Evolutionary conservation across 64 coral and sea anemone genomes (phyloP).

Genomic region (Pocillopora damicornis): DNA sequence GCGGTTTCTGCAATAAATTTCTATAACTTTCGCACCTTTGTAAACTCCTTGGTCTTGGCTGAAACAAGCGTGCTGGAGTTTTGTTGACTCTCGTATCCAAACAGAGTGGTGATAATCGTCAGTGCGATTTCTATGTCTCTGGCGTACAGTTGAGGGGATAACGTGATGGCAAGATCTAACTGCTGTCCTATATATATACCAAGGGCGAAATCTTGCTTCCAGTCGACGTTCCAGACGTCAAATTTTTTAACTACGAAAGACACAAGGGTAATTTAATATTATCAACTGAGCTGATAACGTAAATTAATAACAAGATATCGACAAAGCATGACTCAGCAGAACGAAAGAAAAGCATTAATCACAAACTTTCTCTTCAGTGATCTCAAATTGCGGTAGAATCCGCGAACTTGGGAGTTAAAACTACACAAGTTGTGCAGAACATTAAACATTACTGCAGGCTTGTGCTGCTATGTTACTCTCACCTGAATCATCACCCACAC

Average conservation of each 20-base stretch:
- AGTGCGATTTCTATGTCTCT: conserved; percentile 80
- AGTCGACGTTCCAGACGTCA: conserved; percentile 53
- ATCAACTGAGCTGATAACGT: too few relatives aligned
- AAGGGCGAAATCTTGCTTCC: conserved; percentile 72
- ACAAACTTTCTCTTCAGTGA: too few relatives aligned
- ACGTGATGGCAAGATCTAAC: conserved; percentile 64
- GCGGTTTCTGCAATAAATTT: neutral
- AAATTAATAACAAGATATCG: too few relatives aligned
- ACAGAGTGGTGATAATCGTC: conserved; percentile 64
- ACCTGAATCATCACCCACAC: too few relatives aligned
- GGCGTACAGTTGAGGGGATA: conserved; percentile 73
- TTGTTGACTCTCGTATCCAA: conserved; percentile 88
- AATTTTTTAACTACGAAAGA: conserved; percentile 56
- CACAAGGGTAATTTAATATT: too few relatives aligned
- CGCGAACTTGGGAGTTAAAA: too few relatives aligned
- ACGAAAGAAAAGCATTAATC: neutral
- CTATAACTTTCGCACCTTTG: conserved; percentile 41
- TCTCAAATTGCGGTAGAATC: too few relatives aligned
- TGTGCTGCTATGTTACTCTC: neutral
- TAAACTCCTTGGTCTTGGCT: conserved; percentile 76
- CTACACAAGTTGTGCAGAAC: neutral
- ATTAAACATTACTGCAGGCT: neutral
- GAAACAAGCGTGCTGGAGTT: conserved; percentile 79
- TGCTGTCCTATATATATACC: conserved; percentile 48
- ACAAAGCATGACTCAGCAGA: neutral